Evolutionary conservation across 2,113 vertebrate species (phyloP), one percentile per base, ranked within the genome.

Genomic region (Atlantisia rogersi): DNA sequence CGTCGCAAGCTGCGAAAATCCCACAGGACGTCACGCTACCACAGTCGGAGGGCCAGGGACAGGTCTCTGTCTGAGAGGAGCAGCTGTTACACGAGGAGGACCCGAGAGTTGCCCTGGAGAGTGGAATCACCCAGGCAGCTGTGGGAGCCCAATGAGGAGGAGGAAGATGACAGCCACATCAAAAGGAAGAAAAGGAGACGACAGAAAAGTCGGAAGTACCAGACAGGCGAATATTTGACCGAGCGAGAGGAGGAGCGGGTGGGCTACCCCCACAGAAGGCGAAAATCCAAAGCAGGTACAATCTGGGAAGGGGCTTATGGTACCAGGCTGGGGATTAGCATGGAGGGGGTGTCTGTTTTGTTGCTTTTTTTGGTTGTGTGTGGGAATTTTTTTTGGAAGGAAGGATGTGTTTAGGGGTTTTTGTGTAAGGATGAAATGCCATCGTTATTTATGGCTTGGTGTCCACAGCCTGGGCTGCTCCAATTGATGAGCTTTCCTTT

Each of bases 151-250:
- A 97, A 97, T 0, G 98, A 98, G 83, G 98, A 97, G 35, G 97
- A 98, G 20, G 98, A 98, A 2, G 98, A 98, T 29, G 98, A 97
- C 2, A 96, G 98, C 73, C 98, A 98, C 22, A 63, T 98, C 59
- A 98, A 97, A 87, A 98, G 98, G 81, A 99, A 99, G 98, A 99
- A 99, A 82, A 98, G 99, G 89, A 98, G 98, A 86, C 98, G 99
- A 39, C 99, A 99, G 97, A 99, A 99, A 79, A 99, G 98, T 97
- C 98, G 98, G 84, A 99, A 99, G 91, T 99, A 99, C 91, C 99
- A 99, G 97, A 99, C 98, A 1, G 99, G 99, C 53, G 99, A 99
- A 59, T 99, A 99, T 96, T 93, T 99, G 95, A 99, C 98, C 0
- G 99, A 99, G 95, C 98, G 98, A 68, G 99, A 99, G 85, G 98